Base-by-base conservation (phyloP, 2,888 invertebrate genomes). In the Sicus ferrugineus region DNA sequence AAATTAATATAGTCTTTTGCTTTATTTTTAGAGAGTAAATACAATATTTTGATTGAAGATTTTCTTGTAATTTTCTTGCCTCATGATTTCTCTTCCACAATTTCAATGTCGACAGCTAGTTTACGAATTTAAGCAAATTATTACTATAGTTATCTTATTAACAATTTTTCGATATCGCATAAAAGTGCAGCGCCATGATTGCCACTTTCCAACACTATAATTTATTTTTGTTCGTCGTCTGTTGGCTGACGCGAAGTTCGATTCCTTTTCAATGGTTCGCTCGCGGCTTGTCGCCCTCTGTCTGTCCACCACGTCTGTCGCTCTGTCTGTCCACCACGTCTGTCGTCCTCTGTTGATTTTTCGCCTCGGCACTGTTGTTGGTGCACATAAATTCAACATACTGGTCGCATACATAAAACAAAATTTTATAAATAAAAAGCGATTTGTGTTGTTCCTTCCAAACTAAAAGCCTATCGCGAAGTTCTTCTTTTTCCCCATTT, bases 401-500 rank as follows among this genome's bases (percentile, higher is more conserved):
- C 1, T n/a, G 50, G 54, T 66, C 9, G 28, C 52, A 65, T 64
- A 46, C 23, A 65, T 21, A 65, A 30, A 59, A 48, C 31, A 58
- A 31, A 34, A 30, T 58, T n/a, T 59, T 67, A 48, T 67, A 67
- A 59, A 67, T 58, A 58, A 59, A 67, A 59, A 34, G 56, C 58
- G 67, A 67, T 65, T 65, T 64, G 23, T 38, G 38, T 26, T 23
- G 2, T 14, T 26, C 16, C 28, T 28, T 28, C 26, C 26, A 14
- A 11, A 26, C 28, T 23, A 34, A 19, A 2, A 11, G n/a, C 23
- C 21, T 52, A 3, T 5, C 19, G 19, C 50, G 6, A 9, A 11
- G 38, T 28, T 54, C 0, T 50, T 7, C 1, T 64, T 64, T 63
- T 52, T 31, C 11, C 19, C 38, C 56, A 46, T 66, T 56, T 58